Conservation (phyloP, 2,797 vertebrate genomes). For the Cirrhinus molitorella region DNA sequence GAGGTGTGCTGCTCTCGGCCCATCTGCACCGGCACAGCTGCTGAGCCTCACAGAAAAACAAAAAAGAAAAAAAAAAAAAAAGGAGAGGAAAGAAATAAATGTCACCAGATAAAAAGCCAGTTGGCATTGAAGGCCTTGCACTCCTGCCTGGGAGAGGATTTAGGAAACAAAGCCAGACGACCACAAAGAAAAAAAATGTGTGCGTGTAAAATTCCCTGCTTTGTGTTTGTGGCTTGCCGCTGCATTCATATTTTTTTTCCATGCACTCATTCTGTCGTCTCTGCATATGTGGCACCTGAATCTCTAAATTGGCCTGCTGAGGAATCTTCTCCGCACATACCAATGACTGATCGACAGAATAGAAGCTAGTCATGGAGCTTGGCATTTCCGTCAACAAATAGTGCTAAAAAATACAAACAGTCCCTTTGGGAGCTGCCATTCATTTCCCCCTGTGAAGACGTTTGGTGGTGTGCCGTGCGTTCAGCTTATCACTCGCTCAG, state of each 20-base stretch:
- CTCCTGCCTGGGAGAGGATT: conserved; percentile 37
- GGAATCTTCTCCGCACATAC: conserved; percentile 30
- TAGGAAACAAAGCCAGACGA: conserved; percentile 28
- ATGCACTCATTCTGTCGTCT: conserved; percentile 27
- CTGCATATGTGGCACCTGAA: conserved; percentile 12
- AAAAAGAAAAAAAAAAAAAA: conserved; percentile 30
- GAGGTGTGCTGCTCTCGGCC: conserved; percentile 62
- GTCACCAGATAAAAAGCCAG: conserved; percentile 44
- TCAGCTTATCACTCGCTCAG: conserved; percentile 56
- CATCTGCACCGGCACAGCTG: conserved; percentile 75
- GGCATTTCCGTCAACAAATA: conserved; percentile 50
- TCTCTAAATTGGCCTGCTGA: conserved; percentile 28
- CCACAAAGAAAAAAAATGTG: conserved; percentile 21
- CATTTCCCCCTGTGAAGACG: conserved; percentile 46
- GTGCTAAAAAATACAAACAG: conserved; percentile 44
- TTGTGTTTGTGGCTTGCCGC: conserved; percentile 6
- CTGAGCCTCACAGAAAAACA: conserved; percentile 52
- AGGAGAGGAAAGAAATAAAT: conserved; percentile 39
- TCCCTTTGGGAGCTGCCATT: conserved; percentile 53
- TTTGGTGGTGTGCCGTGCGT: conserved; percentile 33
- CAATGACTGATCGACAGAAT: neutral
- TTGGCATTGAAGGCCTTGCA: conserved; percentile 33
- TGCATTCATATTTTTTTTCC: neutral
- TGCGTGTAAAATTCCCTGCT: conserved; percentile 8
- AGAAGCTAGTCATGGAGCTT: conserved; percentile 25